Evolutionary conservation across 2,888 invertebrate species (phyloP).

Genomic region (Plagodis pulveraria): DNA sequence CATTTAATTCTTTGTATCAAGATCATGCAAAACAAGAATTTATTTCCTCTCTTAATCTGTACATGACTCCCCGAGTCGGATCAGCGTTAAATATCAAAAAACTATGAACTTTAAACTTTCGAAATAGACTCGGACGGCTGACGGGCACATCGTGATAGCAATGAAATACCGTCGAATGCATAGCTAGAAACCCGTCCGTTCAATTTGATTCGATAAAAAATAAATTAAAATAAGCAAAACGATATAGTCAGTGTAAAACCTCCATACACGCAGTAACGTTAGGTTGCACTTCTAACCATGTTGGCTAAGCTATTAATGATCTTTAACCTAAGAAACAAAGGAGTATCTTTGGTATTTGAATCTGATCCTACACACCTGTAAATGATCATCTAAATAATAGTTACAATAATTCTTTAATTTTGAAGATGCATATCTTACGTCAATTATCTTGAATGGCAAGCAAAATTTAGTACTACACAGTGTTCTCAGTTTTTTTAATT

Average conservation of each 20-base stretch:
- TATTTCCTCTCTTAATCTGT: slow-evolving; percentile 34
- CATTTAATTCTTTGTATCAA: slow-evolving; percentile 35
- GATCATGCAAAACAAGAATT: slow-evolving; percentile 42
- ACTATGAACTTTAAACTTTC: slow-evolving; percentile 76
- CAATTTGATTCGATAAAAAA: slow-evolving; percentile 81
- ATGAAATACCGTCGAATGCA: slow-evolving; percentile 61
- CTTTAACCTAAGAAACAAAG: too few relatives aligned
- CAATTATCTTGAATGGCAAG: too few relatives aligned
- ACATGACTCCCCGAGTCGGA: slow-evolving; percentile 43
- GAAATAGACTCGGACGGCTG: slow-evolving; percentile 52
- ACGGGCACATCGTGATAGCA: slow-evolving; percentile 69
- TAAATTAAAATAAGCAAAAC: slow-evolving; percentile 79
- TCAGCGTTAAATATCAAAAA: slow-evolving; percentile 66
- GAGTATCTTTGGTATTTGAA: too few relatives aligned
- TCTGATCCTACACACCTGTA: too few relatives aligned
- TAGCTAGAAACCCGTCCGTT: slow-evolving; percentile 72
- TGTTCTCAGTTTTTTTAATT: too few relatives aligned
- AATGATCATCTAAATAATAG: too few relatives aligned
- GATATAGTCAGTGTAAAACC: slow-evolving; percentile 13
- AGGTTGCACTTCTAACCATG: not conserved
- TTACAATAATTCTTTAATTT: too few relatives aligned
- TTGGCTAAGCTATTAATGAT: not conserved
- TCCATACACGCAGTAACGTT: not conserved
- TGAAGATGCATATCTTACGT: too few relatives aligned
- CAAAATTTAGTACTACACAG: too few relatives aligned